Conservation (phyloP, 2,797 vertebrate genomes). For the Urocyon cinereoargenteus region DNA sequence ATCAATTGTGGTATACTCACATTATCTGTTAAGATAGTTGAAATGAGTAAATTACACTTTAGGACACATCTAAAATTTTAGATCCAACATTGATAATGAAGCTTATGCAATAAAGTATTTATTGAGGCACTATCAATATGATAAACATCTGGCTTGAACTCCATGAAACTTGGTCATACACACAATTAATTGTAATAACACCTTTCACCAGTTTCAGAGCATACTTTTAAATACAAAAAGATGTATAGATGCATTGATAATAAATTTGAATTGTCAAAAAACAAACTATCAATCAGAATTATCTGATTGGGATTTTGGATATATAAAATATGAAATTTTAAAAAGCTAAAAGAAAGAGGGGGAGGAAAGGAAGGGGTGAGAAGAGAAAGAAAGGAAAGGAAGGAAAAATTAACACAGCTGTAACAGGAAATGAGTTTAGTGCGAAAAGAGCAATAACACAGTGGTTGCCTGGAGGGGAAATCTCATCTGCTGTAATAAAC, state of each 20-base stretch:
- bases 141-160: not conserved
- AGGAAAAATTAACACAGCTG: not conserved
- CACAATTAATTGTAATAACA: not conserved
- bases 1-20: not conserved
- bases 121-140: not conserved
- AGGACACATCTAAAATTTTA: not conserved
- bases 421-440: not conserved
- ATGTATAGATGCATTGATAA: not conserved
- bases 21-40: not conserved
- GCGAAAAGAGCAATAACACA: conserved; percentile 30
- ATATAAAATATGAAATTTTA: not conserved
- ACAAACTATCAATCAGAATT: not conserved
- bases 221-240: not conserved
- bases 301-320: not conserved
- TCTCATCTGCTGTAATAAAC: conserved; percentile 72
- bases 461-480: not conserved
- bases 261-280: not conserved
- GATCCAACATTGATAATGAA: not conserved
- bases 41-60: not conserved
- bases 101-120: not conserved
- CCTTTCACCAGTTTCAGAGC: not conserved
- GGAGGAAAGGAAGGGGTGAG: not conserved
- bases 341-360: not conserved
- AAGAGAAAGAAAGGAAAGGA: not conserved
- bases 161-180: not conserved